These are phyloP conservation scores for Coptodon bakossiorum DNA, from an alignment of 2,113 vertebrate species.

Conservation along the genomic window DNA sequence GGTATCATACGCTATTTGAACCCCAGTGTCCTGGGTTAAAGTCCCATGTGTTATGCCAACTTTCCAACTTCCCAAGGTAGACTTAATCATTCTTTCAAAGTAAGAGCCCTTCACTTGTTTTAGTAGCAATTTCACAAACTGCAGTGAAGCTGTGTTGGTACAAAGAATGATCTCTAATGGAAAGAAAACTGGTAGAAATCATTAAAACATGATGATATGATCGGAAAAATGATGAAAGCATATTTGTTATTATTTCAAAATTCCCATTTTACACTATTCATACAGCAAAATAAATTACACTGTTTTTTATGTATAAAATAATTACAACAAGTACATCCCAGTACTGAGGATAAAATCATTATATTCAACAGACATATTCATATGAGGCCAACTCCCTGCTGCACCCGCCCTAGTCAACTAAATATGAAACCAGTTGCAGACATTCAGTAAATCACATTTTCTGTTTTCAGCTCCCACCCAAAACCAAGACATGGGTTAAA, in stretches of 20 bases:
- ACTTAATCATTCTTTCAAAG: neutral
- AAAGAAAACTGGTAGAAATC: neutral
- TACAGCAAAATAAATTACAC: neutral
- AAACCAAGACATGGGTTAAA: constrained; percentile 36
- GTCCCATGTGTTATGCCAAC: neutral
- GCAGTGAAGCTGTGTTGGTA: neutral
- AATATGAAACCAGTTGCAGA: constrained; percentile 49
- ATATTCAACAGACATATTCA: neutral
- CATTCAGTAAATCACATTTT: constrained; percentile 20
- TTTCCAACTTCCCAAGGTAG: neutral
- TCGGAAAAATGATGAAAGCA: neutral
- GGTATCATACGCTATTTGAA: neutral
- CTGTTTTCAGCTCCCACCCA: constrained; percentile 26
- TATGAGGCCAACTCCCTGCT: neutral
- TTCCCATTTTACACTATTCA: neutral
- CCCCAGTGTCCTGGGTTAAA: neutral
- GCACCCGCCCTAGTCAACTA: neutral
- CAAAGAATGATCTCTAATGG: neutral
- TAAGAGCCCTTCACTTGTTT: neutral
- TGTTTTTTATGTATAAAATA: neutral
- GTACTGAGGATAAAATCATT: neutral
- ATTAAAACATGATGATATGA: neutral
- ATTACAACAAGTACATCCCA: neutral
- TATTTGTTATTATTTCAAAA: neutral
- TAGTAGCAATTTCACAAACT: neutral